Conservation (phyloP, 2,797 vertebrate species). For the Scolopax rusticola region DNA sequence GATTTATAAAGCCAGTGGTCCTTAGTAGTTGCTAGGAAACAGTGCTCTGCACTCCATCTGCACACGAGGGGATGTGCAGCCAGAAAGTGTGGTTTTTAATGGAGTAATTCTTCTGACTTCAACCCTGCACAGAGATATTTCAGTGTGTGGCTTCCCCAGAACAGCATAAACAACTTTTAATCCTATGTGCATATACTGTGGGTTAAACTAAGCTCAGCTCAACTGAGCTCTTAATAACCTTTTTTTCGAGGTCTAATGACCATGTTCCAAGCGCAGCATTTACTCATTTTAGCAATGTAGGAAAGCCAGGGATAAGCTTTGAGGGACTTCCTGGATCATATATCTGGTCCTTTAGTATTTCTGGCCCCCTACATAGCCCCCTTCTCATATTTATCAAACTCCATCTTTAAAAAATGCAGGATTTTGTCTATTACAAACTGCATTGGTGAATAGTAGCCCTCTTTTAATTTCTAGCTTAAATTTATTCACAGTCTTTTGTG, state of each 20-base stretch:
- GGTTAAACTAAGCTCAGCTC: not conserved
- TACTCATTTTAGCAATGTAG: not conserved
- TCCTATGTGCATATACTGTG: not conserved
- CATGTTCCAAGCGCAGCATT: not conserved
- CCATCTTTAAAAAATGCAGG: not conserved
- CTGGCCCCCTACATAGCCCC: not conserved
- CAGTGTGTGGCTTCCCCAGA: not conserved
- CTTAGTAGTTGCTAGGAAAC: constrained; percentile 72
- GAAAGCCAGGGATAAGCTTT: not conserved
- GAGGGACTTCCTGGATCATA: not conserved
- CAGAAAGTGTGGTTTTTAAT: constrained; percentile 39
- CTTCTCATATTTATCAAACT: not conserved
- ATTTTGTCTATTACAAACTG: not conserved
- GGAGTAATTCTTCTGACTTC: constrained; percentile 32
- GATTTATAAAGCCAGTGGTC: constrained; percentile 68
- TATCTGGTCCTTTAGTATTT: not conserved
- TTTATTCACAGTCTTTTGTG: not conserved
- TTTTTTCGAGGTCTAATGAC: not conserved
- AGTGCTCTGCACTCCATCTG: constrained; percentile 39
- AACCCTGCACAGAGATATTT: not conserved
- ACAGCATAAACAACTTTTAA: not conserved
- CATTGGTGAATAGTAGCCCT: not conserved
- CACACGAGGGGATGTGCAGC: constrained; percentile 9
- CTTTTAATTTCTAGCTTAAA: not conserved
- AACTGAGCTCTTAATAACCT: not conserved